phyloP scores from a whole-genome alignment of 1,140 invertebrate species.

The Zaprionus davidi region DNA sequence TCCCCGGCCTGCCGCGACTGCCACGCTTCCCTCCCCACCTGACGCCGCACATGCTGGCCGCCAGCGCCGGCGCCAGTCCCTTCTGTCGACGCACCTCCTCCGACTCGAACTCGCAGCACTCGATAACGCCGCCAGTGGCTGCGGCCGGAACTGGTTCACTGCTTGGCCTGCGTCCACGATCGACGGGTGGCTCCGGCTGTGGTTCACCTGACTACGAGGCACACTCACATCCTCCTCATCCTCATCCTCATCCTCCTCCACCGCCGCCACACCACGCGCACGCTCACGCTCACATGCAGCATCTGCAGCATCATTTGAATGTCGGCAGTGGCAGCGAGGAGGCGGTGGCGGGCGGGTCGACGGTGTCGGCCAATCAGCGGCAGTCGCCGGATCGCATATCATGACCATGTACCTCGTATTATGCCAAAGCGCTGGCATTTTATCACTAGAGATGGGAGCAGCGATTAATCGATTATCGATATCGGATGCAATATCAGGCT shows the following conservation, averaged over 20 bases:
- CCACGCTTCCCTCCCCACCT: constrained; percentile 76
- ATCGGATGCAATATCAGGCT: constrained; percentile 44
- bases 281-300: constrained; percentile 16
- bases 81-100: constrained; percentile 81
- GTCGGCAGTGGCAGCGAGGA: not conserved
- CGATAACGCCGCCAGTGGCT: constrained; percentile 79
- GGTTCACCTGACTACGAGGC: constrained; percentile 53
- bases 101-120: constrained; percentile 79
- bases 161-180: constrained; percentile 7
- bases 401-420: constrained; percentile 83
- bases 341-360: constrained; percentile 7
- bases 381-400: constrained; percentile 78
- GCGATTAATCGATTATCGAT: not conserved
- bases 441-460: constrained; percentile 58
- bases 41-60: constrained; percentile 71
- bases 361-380: constrained; percentile 36
- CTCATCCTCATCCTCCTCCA: not conserved
- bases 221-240: not conserved
- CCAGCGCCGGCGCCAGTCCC: constrained; percentile 49
- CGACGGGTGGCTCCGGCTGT: constrained; percentile 32
- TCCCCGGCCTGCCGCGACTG: constrained; percentile 85
- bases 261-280: constrained; percentile 3
- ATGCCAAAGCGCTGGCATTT: constrained; percentile 79
- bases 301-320: not conserved
- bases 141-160: constrained; percentile 27